Base-by-base conservation (phyloP, 2,797 vertebrate species). In the Sitta carolinensis region DNA sequence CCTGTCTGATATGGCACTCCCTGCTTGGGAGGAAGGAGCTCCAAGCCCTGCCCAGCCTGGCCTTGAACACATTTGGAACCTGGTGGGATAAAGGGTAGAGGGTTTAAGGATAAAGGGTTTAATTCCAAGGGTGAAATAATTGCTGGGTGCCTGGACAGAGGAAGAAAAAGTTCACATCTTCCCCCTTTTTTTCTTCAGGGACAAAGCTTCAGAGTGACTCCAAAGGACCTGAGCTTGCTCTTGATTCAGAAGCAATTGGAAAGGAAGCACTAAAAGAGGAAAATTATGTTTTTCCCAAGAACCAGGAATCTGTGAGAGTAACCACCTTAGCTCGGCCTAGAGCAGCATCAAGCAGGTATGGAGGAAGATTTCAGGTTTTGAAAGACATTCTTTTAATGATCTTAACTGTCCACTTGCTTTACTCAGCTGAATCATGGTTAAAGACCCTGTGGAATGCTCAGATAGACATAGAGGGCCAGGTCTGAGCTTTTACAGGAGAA, bases 131-230 rank as follows among this genome's bases (percentile, higher is more conserved):
- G 22, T 59, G 48, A n/a, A 54, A 4, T n/a, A 55, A 23, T 21
- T 82, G 50, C 6, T 73, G 51, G n/a, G 6, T 84, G 23, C 14
- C 47, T 72, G 27, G 45, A 17, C 14, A 58, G 59, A 74, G 43
- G 38, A n/a, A 66, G 29, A 21, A 63, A 8, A 85, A 79, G 3
- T 67, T 95, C 40, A 26, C 30, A 38, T 75, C 43, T 69, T 3
- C 6, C 17, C 34, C 29, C 69, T 95, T 94, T 95, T 94, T 40
- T 48, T 73, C 38, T 79, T 72, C 84, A 98, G 98, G 57, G 32
- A 19, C 82, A 68, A 70, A 91, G 61, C 76, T 95, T 61, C 47
- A 30, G 18, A 22, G n/a, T 52, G 92, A 90, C n/a, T 83, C 80
- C 21, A 62, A 93, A 80, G 89, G 91, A 63, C 50, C 64, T 50